Evolutionary conservation across 2,113 vertebrate genomes (phyloP).

Genomic region (Petromus typicus): DNA sequence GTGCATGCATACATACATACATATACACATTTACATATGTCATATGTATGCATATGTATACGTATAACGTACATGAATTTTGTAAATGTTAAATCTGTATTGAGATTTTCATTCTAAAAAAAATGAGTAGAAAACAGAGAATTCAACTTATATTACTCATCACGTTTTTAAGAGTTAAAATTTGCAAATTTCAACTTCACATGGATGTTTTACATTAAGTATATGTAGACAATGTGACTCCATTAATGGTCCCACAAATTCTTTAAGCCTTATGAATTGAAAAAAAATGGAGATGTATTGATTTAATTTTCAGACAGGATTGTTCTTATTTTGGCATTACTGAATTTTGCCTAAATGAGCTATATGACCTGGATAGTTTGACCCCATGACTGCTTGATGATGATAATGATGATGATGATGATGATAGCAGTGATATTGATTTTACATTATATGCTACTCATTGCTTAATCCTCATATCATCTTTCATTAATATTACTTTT

Average conservation of each 20-base stretch:
- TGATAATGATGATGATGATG: background rate
- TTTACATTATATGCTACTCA: conserved; percentile 4
- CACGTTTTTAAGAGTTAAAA: conserved; percentile 28
- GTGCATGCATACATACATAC: background rate
- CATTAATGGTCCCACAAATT: background rate
- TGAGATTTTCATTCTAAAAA: conserved; percentile 42
- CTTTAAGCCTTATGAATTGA: conserved; percentile 1
- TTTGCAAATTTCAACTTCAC: conserved; percentile 14
- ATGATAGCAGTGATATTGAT: conserved; percentile 22
- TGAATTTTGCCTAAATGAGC: conserved; percentile 36
- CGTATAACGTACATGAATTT: background rate
- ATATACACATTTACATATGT: background rate
- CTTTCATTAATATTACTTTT: background rate
- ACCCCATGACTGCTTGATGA: background rate
- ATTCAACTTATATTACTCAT: background rate
- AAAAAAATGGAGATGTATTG: background rate
- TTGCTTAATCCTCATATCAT: conserved; percentile 3
- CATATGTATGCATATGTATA: background rate
- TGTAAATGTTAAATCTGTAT: background rate
- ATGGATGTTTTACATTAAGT: conserved; percentile 49
- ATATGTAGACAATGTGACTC: background rate
- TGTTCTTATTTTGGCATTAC: background rate
- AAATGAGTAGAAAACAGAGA: background rate
- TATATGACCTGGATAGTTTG: background rate
- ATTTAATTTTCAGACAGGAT: conserved; percentile 55